phyloP scores from a whole-genome alignment of 2,113 vertebrate species.

The Bombycilla garrulus region DNA sequence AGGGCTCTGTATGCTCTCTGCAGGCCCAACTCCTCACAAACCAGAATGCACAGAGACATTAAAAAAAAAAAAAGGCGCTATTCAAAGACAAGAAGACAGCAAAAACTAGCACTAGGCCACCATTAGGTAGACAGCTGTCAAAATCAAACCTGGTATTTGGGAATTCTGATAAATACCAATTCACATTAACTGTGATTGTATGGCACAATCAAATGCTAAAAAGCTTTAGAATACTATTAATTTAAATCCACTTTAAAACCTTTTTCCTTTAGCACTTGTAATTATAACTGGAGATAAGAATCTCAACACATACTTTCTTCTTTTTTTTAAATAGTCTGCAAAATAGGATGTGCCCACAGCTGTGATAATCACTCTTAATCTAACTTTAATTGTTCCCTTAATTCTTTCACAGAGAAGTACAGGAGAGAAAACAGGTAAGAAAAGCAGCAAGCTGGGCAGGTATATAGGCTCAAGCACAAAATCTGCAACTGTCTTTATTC shows the following conservation, averaged over 20 bases:
- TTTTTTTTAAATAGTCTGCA: background rate
- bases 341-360: background rate
- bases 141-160: background rate
- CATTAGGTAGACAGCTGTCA: background rate
- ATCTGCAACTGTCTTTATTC: background rate
- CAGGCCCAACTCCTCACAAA: background rate
- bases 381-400: background rate
- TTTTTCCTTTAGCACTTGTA: background rate
- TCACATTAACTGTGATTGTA: background rate
- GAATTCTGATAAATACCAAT: background rate
- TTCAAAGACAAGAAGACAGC: background rate
- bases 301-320: background rate
- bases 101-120: background rate
- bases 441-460: background rate
- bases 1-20: background rate
- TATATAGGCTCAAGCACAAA: background rate
- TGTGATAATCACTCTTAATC: background rate
- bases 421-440: background rate
- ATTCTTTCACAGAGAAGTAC: background rate
- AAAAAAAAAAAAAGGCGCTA: background rate
- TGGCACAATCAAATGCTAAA: background rate
- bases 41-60: background rate
- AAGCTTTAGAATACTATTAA: background rate
- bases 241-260: background rate
- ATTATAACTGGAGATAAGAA: background rate